A percentile compares a stretch with the other conserved stretches of the same genome.
These are phyloP conservation scores for Phaonia tiefii DNA, from an alignment of 2,888 invertebrate genomes.

Conservation along the genomic window DNA sequence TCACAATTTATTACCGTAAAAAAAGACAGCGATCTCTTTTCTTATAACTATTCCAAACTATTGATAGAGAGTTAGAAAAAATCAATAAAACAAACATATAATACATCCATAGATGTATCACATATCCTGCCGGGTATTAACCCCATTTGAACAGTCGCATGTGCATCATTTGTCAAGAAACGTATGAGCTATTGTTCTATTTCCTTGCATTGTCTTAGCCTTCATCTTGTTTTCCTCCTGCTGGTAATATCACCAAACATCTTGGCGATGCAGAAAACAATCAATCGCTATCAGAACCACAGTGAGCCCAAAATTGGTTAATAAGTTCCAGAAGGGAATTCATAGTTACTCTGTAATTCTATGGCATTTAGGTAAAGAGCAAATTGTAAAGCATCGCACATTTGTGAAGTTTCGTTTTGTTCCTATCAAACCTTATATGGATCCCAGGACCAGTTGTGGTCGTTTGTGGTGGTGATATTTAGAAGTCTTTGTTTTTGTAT, in stretches of 20 bases:
- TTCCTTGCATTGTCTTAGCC: constrained; percentile 37
- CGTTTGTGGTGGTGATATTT: constrained; percentile 31
- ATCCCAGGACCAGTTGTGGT: constrained; percentile 56
- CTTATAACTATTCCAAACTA: too few species aligned
- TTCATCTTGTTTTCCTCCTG: too few species aligned
- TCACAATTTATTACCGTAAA: too few species aligned
- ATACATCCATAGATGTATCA: too few species aligned
- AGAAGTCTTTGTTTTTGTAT: constrained; percentile 30
- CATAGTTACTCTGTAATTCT: constrained; percentile 47
- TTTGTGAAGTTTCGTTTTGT: constrained; percentile 37
- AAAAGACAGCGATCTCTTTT: too few species aligned
- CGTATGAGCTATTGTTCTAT: too few species aligned
- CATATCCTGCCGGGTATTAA: too few species aligned
- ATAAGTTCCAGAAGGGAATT: constrained; percentile 49
- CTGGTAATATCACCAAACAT: constrained; percentile 35
- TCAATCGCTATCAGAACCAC: not conserved
- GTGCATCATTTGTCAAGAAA: too few species aligned
- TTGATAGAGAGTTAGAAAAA: too few species aligned
- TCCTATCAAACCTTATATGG: constrained; percentile 51
- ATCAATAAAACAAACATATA: too few species aligned
- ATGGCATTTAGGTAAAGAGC: constrained; percentile 50
- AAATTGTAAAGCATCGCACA: constrained; percentile 49
- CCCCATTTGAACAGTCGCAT: too few species aligned
- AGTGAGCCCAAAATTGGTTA: constrained; percentile 41
- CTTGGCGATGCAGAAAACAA: not conserved